Evolutionary conservation across 2,797 vertebrate genomes (phyloP), one percentile per base, ranked within the genome.

Genomic region (Danio albolineatus): DNA sequence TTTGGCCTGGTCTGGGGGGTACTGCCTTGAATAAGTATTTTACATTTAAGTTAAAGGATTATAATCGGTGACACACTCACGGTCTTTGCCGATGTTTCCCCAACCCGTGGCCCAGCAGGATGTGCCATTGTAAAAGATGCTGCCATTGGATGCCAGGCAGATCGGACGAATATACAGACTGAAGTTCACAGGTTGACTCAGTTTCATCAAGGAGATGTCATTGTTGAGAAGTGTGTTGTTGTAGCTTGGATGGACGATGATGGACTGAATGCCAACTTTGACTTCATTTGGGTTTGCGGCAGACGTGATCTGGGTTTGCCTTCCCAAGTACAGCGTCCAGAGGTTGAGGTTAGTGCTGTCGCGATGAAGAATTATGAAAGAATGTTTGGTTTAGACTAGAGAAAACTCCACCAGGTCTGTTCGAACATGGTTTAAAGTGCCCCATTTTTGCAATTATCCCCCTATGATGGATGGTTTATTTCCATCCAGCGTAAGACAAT

Each of bases 61-160:
- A 73, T 77, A 0, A 74, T 2, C 43, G 17, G n/a, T 49, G 19
- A 6, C 7, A 13, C 17, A 66, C 88, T 86, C 61, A 91, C 91
- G 74, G 5, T 66, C 3, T 0, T 12, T 14, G 0, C 0, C 2
- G 0, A 88, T 70, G 9, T 2, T 78, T 0, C 92, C 93, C 92
- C 92, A 94, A 16, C 93, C 93, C 0, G 91, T 91, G 83, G 70
- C 14, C 92, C 91, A 92, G 85, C 88, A 92, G n/a, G 7, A 2
- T 0, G 89, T 90, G 13, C 60, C 39, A 0, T n/a, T 87, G 69
- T 83, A 49, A 82, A 93, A 87, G 56, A 81, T 51, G 49, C 92
- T 92, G 70, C 21, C 4, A 6, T 0, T 78, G 14, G 80, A 88
- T 9, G 95, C 94, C 57, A 96, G 88, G 84, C 94, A 96, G 83